Conservation (phyloP, 2,797 vertebrate species). For the Amazona ochrocephala region DNA sequence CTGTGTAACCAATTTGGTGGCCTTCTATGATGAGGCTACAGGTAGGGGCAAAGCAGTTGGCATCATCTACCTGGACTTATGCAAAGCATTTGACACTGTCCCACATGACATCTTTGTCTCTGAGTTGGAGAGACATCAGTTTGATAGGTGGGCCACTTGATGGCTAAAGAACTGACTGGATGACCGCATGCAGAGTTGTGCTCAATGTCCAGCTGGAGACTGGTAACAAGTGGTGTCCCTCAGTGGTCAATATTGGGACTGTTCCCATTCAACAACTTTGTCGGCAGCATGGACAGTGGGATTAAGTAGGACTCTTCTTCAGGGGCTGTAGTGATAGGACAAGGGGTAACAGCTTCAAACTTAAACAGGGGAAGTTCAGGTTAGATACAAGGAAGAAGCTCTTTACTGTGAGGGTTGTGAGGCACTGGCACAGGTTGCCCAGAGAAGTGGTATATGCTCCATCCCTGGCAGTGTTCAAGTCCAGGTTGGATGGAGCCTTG, state of each 20-base stretch:
- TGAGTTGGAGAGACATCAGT: no score
- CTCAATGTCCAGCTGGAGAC: neutral
- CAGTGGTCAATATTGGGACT: neutral
- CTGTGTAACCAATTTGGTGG: no score
- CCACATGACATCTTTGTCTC: no score
- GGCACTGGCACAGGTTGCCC: no score
- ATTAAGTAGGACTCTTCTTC: neutral
- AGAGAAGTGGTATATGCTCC: no score
- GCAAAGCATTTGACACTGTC: no score
- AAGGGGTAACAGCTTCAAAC: neutral
- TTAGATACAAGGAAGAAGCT: neutral
- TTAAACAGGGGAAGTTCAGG: neutral
- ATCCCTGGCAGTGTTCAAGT: no score
- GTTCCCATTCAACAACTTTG: neutral
- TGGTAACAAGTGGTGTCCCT: neutral
- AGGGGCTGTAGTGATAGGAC: neutral
- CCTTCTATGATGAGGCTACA: no score
- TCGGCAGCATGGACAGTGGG: neutral
- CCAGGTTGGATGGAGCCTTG: no score
- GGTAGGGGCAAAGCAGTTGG: no score
- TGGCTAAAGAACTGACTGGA: neutral
- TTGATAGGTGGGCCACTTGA: neutral
- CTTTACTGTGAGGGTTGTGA: neutral
- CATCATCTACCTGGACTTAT: no score
- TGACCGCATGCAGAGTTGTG: neutral